Evolutionary conservation across 92 coral and sea anemone species (phyloP).

Genomic region (Phymanthus crucifer): DNA sequence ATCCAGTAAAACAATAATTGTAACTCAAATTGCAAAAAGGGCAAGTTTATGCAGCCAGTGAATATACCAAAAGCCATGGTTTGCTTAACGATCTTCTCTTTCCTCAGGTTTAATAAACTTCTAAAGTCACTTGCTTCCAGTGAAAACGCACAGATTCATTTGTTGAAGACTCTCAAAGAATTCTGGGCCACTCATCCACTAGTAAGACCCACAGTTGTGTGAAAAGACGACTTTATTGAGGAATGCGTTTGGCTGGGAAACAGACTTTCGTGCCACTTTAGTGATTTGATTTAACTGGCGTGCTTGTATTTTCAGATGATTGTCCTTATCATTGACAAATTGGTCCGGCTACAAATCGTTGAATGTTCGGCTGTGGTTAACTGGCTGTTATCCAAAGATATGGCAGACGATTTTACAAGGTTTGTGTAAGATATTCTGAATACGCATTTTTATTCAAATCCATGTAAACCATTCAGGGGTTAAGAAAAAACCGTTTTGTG

Average conservation of each 20-base stretch:
- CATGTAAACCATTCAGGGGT: too few relatives aligned
- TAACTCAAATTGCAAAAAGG: too few relatives aligned
- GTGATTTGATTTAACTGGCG: too few relatives aligned
- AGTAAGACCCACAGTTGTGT: slow-evolving; percentile 44
- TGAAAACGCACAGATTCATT: slow-evolving; percentile 88
- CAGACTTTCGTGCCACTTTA: too few relatives aligned
- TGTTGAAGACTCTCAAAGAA: slow-evolving; percentile 71
- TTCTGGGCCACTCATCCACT: slow-evolving; percentile 89
- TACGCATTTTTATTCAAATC: too few relatives aligned
- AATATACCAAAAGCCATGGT: too few relatives aligned
- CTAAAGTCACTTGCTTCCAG: slow-evolving; percentile 64
- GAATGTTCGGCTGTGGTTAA: slow-evolving; percentile 92
- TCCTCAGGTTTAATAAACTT: slow-evolving; percentile 70
- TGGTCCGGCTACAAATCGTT: slow-evolving; percentile 79
- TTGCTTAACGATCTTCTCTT: too few relatives aligned
- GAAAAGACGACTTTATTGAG: too few relatives aligned
- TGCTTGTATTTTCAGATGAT: slow-evolving; percentile 54
- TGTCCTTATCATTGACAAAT: slow-evolving; percentile 70
- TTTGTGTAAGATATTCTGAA: slow-evolving; percentile 10
- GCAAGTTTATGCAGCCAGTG: too few relatives aligned
- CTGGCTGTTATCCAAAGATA: slow-evolving; percentile 95
- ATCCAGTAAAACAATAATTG: too few relatives aligned
- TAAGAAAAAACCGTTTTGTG: too few relatives aligned
- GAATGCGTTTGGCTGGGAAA: too few relatives aligned
- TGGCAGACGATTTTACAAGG: slow-evolving; percentile 89